These are phyloP conservation scores for Parapsyche elsis DNA, from an alignment of 1,140 invertebrate species.

Conservation along the genomic window DNA sequence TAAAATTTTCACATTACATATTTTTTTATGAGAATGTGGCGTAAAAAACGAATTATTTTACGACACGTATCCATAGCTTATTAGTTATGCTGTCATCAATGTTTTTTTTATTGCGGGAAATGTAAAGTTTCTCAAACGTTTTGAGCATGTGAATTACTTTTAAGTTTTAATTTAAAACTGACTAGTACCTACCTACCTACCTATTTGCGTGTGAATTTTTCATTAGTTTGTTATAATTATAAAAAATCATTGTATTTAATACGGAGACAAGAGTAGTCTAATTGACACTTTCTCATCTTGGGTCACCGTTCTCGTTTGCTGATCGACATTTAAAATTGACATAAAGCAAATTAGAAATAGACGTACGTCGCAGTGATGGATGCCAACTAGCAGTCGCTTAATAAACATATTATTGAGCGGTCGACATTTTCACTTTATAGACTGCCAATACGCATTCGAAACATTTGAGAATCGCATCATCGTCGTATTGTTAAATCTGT, in stretches of 20 bases:
- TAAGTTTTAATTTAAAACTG: no score
- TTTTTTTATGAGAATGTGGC: neutral
- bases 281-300: neutral
- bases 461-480: neutral
- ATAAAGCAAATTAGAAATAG: conserved; percentile 17
- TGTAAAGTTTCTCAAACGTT: neutral
- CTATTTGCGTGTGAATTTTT: no score
- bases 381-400: neutral
- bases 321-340: conserved; percentile 19
- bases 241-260: no score
- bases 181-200: no score
- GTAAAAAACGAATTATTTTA: conserved; percentile 21
- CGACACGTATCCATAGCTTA: conserved; percentile 25
- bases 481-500: neutral
- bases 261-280: neutral
- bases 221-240: no score
- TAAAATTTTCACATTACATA: neutral
- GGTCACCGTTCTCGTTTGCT: neutral
- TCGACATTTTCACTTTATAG: no score
- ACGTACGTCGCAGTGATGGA: conserved; percentile 1
- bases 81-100: conserved; percentile 8
- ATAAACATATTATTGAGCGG: conserved; percentile 4
- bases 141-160: neutral
- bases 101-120: neutral
- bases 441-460: no score